phyloP scores from a whole-genome alignment of 2,113 vertebrate genomes.

The Gymnocephalus cernua region DNA sequence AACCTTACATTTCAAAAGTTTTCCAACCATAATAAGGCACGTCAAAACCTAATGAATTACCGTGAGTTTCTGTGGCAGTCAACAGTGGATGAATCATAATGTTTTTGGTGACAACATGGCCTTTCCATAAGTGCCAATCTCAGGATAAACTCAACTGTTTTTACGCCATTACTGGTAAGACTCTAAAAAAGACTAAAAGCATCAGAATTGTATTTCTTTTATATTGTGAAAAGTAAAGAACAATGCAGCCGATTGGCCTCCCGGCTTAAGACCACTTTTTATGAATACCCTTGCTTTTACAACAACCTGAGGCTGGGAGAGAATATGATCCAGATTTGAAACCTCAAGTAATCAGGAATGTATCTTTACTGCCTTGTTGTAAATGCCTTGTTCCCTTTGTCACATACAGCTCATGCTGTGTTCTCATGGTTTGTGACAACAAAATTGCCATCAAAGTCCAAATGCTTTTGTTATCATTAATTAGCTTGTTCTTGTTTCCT shows the following conservation, averaged over 20 bases:
- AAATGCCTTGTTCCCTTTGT: background rate
- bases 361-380: too few relatives aligned
- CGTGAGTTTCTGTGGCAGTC: background rate
- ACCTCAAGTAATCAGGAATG: background rate
- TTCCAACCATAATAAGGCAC: background rate
- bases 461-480: too few relatives aligned
- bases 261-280: background rate
- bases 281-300: too few relatives aligned
- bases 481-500: too few relatives aligned
- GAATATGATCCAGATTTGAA: slow-evolving; percentile 18
- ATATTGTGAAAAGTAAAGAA: background rate
- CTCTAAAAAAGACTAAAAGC: background rate
- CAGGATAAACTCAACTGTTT: background rate
- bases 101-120: background rate
- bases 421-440: background rate
- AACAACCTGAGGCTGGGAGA: background rate
- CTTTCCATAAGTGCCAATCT: background rate
- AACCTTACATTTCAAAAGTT: background rate
- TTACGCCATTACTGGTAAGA: background rate
- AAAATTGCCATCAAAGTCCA: background rate
- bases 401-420: background rate
- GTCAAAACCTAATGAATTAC: background rate
- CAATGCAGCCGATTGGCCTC: background rate
- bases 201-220: background rate
- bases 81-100: background rate